Evolutionary conservation across 1,140 invertebrate genomes (phyloP).

Genomic region (Macrosteles quadrilineatus): DNA sequence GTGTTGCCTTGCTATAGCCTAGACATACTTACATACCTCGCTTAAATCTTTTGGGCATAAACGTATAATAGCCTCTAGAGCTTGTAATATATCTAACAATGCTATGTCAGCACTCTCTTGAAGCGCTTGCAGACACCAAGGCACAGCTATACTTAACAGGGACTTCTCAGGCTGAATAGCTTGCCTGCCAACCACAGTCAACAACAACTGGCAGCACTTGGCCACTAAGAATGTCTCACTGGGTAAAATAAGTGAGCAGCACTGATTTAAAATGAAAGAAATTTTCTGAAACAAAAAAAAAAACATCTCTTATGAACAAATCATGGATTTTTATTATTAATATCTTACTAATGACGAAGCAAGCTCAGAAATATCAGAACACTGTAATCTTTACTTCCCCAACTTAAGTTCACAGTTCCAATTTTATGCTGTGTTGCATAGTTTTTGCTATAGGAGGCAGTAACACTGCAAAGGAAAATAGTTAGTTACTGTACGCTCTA

Average conservation of each 20-base stretch:
- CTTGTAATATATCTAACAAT: constrained; percentile 28
- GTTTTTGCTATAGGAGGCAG: neutral
- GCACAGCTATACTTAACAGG: constrained; percentile 5
- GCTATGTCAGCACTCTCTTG: constrained; percentile 28
- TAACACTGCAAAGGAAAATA: too few relatives aligned
- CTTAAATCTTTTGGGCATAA: neutral
- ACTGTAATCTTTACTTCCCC: neutral
- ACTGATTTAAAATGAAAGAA: constrained; percentile 12
- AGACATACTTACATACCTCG: neutral
- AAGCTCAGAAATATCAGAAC: neutral
- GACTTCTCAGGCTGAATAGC: neutral
- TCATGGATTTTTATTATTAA: neutral
- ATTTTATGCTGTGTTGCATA: neutral
- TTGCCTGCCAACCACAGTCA: constrained; percentile 16
- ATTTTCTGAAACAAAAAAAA: constrained; percentile 19
- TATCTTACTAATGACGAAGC: neutral
- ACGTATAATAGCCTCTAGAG: constrained; percentile 25
- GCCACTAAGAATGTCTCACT: constrained; percentile 28
- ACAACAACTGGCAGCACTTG: constrained; percentile 30
- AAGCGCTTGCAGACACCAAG: constrained; percentile 16
- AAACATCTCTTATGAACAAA: neutral
- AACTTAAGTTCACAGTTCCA: neutral
- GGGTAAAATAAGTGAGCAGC: constrained; percentile 15
- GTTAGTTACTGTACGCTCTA: too few relatives aligned
- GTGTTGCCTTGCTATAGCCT: too few relatives aligned